These are phyloP conservation scores for Chlamydotis undulata DNA, from an alignment of 2,113 vertebrate species.

Conservation along the genomic window DNA sequence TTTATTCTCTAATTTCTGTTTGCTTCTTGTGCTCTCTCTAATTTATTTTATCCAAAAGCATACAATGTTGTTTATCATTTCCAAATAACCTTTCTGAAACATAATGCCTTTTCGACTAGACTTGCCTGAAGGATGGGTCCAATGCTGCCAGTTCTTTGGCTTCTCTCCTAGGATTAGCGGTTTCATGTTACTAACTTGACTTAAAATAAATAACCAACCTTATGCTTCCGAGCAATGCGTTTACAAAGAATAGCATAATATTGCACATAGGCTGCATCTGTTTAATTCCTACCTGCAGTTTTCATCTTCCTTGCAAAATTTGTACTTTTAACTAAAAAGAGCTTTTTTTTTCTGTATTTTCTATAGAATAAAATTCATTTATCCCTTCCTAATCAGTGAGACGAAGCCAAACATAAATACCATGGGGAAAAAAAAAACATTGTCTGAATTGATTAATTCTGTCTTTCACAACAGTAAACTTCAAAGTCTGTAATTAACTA, in stretches of 20 bases:
- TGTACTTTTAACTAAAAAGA: background rate
- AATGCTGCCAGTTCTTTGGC: background rate
- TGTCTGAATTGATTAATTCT: background rate
- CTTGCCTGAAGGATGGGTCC: background rate
- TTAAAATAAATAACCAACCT: conserved; percentile 6
- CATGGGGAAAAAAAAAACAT: background rate
- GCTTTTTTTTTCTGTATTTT: background rate
- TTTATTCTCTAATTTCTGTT: background rate
- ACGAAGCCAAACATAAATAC: background rate
- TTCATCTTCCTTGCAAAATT: background rate
- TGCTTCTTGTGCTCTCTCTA: background rate
- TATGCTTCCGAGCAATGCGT: background rate
- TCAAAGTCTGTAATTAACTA: background rate
- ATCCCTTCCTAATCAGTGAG: background rate
- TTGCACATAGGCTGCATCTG: background rate
- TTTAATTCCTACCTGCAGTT: background rate
- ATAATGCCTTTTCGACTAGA: background rate
- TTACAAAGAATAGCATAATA: background rate
- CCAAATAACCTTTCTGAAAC: background rate
- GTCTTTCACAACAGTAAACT: background rate
- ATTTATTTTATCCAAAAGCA: background rate
- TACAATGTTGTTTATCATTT: background rate
- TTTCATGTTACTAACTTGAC: background rate
- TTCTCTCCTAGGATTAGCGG: background rate
- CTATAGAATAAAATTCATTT: background rate